Base-by-base conservation (phyloP, 1,140 invertebrate species). In the Procambarus clarkii region DNA sequence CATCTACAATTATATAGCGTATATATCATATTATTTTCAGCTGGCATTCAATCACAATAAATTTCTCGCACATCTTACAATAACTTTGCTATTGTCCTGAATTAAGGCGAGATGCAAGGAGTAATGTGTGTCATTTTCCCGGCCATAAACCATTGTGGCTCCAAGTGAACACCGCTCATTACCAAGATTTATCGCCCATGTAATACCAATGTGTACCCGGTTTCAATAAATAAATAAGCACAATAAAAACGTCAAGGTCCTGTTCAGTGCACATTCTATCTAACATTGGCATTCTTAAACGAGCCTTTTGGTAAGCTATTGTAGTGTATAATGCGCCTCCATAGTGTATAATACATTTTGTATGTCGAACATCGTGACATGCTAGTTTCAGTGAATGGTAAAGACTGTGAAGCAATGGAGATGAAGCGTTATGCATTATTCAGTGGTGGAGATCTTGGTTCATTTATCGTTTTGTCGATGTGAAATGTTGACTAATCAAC, bases 81-180 rank as follows among this genome's bases (percentile, higher is more conserved):
- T 44, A 83, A 69, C 58, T 83, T 83, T 83, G 81, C 81, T 69
- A 64, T 69, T 69, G 58, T 69, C 24, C 24, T 83, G 58, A 83
- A 83, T 83, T 83, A 83, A 69, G 81, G 34, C n/a, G 45, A 69
- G 45, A 64, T 83, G 46, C 46, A 69, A 69, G 81, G 18, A 83
- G 50, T 83, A 83, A 83, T 83, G 58, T 64, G 81, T 83, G 81
- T 83, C 81, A 83, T 83, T 83, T 83, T 45, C 58, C n/a, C 44
- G 58, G 81, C 44, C 24, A n/a, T 83, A 83, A 83, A 83, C 13
- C 81, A 69, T 44, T 24, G 18, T 46, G 58, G 34, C 58, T 83
- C 81, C 24, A 45, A 45, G 54, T 64, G 81, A 60, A 64, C 81
- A 83, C 81, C 60, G n/a, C 58, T 69, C 81, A 83, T 83, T 83